Evolutionary conservation across 1,140 invertebrate species (phyloP), one percentile per base, ranked within the genome.

Genomic region (Armadillidium nasatum): DNA sequence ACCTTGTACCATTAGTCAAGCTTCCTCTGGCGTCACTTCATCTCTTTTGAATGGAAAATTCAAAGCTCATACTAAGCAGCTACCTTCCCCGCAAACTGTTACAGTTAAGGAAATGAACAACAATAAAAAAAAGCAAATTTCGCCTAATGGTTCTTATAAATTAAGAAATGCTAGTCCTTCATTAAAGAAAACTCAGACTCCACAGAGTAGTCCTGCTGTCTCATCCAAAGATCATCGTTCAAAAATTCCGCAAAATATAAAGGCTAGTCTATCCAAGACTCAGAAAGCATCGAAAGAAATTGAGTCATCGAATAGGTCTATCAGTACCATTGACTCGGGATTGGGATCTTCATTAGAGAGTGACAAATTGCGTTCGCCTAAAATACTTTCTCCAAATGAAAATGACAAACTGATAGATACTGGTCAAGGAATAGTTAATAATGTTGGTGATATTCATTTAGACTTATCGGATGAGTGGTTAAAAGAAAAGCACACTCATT

Each of bases 321-420:
- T 68, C 43, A 72, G 70, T n/a, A 77, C 78, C 22, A 72, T 71
- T 19, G 80, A 81, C 50, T 81, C 80, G 15, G 80, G 80, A 4
- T 60, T 81, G 15, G 80, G 80, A 45, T 81, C 80, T 15, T 81
- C 80, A 0, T 77, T 70, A 23, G 80, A 81, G 60, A 78, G 80
- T 67, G 80, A 81, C 46, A 77, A 73, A 70, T 72, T 81, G 7
- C 69, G 71, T 43, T 43, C 13, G 19, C n/a, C 43, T 9, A 23
- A 71, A 9, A 71, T 7, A 71, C 50, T 60, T 19, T 13, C 50
- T 4, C 50, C 69, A 44, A 44, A 10, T 0, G 76, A 75, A 11
- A 74, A 66, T 6, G 74, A 69, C 0, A 15, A 22, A 22, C 11
- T 15, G 21, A 21, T 21, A 33, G 78, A 76, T 3, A 75, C 75